Percentiles rank a stretch among this genome's conserved stretches.
Conservation (phyloP, 2,113 vertebrate species). For the Epinephelus moara region DNA sequence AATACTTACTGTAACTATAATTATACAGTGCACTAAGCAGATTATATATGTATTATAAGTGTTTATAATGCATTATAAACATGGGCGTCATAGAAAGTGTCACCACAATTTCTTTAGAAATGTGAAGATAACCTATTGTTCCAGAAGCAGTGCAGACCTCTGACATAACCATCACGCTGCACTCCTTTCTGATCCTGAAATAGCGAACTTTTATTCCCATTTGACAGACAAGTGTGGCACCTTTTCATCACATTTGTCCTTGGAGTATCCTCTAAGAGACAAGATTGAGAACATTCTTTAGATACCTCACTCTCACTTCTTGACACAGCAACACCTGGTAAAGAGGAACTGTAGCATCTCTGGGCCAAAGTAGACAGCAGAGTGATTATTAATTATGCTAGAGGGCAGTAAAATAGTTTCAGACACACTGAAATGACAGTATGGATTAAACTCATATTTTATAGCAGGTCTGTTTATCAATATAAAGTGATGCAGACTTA, state of each 20-base stretch:
- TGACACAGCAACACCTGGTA: neutral
- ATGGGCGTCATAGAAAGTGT: too few species aligned
- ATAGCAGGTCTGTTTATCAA: neutral
- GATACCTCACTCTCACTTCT: slow-evolving; percentile 10
- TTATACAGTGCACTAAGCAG: too few species aligned
- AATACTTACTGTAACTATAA: too few species aligned
- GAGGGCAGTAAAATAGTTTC: neutral
- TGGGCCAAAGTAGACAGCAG: neutral
- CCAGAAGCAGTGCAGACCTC: neutral
- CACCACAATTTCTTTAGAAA: neutral
- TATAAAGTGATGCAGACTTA: neutral
- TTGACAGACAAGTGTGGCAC: neutral
- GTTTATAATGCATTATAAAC: too few species aligned
- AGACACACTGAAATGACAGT: neutral
- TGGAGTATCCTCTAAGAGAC: neutral
- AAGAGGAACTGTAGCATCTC: neutral
- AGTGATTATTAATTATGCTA: neutral
- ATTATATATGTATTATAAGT: too few species aligned
- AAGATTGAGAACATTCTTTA: neutral
- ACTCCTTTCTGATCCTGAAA: neutral
- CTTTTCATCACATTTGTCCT: slow-evolving; percentile 22
- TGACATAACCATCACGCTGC: neutral
- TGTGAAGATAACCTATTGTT: neutral
- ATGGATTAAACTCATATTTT: neutral
- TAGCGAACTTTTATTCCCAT: neutral